These are phyloP conservation scores for Ooceraea biroi DNA, from an alignment of 1,140 invertebrate genomes.

Conservation along the genomic window DNA sequence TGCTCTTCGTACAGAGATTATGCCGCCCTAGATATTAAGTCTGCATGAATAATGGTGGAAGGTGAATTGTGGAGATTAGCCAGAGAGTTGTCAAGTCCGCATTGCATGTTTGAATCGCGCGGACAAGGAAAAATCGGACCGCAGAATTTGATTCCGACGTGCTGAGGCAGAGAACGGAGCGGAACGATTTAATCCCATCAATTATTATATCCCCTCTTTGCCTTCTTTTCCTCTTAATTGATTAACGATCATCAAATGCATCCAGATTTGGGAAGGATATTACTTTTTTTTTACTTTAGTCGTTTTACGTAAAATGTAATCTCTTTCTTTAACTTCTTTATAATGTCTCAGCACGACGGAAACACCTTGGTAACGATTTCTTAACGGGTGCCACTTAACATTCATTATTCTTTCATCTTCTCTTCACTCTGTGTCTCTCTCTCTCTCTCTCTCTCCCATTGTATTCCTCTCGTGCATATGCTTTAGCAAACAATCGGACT, in stretches of 20 bases:
- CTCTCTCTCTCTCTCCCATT: constrained; percentile 35
- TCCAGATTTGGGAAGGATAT: background rate
- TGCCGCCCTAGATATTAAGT: background rate
- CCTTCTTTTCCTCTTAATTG: too few species aligned
- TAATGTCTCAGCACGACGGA: background rate
- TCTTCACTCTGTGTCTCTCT: constrained; percentile 25
- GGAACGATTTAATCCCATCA: background rate
- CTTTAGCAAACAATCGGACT: constrained; percentile 71
- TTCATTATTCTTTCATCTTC: constrained; percentile 24
- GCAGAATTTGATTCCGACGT: constrained; percentile 6
- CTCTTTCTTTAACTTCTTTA: background rate
- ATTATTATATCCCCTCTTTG: too few species aligned
- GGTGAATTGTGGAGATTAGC: constrained; percentile 48
- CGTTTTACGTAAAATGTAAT: too few species aligned
- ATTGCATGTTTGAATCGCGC: constrained; percentile 56
- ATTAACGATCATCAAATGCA: too few species aligned
- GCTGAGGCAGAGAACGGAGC: constrained; percentile 45
- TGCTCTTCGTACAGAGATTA: background rate
- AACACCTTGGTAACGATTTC: constrained; percentile 40
- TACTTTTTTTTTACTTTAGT: background rate
- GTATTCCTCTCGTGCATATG: constrained; percentile 53
- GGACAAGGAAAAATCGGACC: background rate
- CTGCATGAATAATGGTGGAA: constrained; percentile 27
- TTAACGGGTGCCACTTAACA: constrained; percentile 24
- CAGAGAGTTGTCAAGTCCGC: constrained; percentile 55